phyloP scores from a whole-genome alignment of 2,888 invertebrate species.

The Epinotia bilunana region DNA sequence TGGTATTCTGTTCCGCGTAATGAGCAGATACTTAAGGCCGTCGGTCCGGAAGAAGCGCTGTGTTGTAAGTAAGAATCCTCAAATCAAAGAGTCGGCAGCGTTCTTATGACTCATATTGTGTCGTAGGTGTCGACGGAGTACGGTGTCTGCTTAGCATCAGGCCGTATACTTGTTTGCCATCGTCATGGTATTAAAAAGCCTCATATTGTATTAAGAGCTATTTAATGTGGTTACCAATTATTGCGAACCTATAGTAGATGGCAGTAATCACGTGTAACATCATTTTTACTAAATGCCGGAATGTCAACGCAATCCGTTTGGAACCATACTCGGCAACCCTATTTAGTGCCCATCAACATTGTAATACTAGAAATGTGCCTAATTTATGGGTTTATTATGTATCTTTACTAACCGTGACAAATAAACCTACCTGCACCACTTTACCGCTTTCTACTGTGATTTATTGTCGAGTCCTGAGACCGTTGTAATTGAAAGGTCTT shows the following conservation, averaged over 20 bases:
- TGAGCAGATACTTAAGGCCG: too few species aligned
- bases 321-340: conserved; percentile 28
- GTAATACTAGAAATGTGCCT: conserved; percentile 60
- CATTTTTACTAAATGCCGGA: background rate
- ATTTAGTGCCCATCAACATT: conserved; percentile 46
- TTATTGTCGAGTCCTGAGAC: conserved; percentile 24
- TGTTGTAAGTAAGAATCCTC: too few species aligned
- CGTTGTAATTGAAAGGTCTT: conserved; percentile 39
- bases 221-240: too few species aligned
- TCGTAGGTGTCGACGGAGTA: too few species aligned
- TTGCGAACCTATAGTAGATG: background rate
- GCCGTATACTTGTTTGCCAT: too few species aligned
- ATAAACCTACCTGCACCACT: conserved; percentile 39
- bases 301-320: background rate
- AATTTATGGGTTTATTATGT: conserved; percentile 59
- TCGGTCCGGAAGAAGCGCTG: too few species aligned
- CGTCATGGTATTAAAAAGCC: too few species aligned
- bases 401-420: conserved; percentile 43
- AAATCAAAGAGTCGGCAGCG: too few species aligned
- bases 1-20: too few species aligned
- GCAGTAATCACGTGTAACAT: background rate
- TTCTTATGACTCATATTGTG: too few species aligned
- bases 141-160: too few species aligned
- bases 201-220: too few species aligned
- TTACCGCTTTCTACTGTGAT: conserved; percentile 44